Conservation (phyloP, 2,113 vertebrate genomes). For the Phaetusa simplex region DNA sequence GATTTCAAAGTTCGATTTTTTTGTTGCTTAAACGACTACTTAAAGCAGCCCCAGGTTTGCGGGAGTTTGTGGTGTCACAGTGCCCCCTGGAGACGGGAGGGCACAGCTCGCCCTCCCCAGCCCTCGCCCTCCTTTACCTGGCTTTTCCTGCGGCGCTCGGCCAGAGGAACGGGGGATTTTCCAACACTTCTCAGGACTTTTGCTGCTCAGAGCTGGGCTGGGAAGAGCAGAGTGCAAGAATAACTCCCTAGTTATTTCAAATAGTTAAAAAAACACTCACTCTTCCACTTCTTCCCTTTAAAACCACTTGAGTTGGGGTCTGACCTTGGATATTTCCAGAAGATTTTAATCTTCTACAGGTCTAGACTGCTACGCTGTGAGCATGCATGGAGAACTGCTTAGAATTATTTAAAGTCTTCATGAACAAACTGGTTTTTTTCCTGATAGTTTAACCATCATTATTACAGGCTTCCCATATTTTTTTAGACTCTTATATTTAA, state of each 20-base stretch:
- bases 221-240: slow-evolving; percentile 65
- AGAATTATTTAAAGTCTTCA: not conserved
- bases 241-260: slow-evolving; percentile 70
- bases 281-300: not conserved
- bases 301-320: not conserved
- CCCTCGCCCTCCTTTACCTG: not conserved
- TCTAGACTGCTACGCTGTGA: not conserved
- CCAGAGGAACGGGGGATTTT: not conserved
- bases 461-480: not conserved
- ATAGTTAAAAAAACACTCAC: slow-evolving; percentile 55
- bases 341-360: not conserved
- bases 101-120: not conserved
- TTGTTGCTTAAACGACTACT: not conserved
- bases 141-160: not conserved
- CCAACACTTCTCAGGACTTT: not conserved
- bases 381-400: not conserved
- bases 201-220: slow-evolving; percentile 22
- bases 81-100: slow-evolving; percentile 57
- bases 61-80: slow-evolving; percentile 51
- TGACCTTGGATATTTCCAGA: slow-evolving; percentile 13
- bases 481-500: not conserved
- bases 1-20: not conserved
- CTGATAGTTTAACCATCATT: not conserved
- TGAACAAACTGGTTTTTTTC: not conserved
- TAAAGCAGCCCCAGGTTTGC: not conserved